Percentiles rank a stretch among this genome's conserved stretches.
Evolutionary conservation across 1,140 invertebrate species (phyloP).

Genomic region (Heliconius congener): DNA sequence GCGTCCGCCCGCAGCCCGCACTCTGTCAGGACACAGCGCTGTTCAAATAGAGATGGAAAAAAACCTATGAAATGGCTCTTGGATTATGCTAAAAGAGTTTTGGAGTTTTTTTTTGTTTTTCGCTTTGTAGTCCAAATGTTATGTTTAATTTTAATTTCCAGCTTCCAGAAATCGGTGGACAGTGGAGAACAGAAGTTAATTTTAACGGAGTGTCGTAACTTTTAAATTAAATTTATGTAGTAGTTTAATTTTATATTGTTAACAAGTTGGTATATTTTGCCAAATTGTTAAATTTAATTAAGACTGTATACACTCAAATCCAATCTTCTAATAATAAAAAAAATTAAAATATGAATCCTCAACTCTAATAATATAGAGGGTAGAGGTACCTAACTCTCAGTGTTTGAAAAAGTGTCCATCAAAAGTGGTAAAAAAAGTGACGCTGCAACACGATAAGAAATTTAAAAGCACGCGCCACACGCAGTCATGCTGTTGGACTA

Average conservation of each 20-base stretch:
- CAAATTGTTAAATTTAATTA: no score
- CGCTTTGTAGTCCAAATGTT: background rate
- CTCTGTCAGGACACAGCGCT: constrained; percentile 11
- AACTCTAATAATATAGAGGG: background rate
- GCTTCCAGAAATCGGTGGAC: background rate
- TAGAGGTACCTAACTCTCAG: no score
- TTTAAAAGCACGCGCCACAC: no score
- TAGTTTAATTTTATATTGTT: background rate
- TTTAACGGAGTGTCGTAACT: no score
- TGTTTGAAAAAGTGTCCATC: no score
- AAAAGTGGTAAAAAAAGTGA: no score
- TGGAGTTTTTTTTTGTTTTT: background rate
- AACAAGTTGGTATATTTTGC: no score
- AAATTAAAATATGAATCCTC: background rate
- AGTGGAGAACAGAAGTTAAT: no score
- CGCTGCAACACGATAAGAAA: no score
- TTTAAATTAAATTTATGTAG: background rate
- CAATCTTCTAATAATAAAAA: background rate
- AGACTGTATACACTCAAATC: background rate
- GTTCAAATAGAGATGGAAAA: constrained; percentile 32
- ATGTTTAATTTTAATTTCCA: background rate
- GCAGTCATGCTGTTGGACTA: no score
- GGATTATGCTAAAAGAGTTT: constrained; percentile 17
- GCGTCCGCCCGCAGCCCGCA: constrained; percentile 29
- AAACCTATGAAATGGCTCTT: constrained; percentile 29